Percentiles rank a stretch among this genome's conserved stretches.
phyloP scores from a whole-genome alignment of 2,888 invertebrate genomes.

The Marasmarcha lunaedactyla region DNA sequence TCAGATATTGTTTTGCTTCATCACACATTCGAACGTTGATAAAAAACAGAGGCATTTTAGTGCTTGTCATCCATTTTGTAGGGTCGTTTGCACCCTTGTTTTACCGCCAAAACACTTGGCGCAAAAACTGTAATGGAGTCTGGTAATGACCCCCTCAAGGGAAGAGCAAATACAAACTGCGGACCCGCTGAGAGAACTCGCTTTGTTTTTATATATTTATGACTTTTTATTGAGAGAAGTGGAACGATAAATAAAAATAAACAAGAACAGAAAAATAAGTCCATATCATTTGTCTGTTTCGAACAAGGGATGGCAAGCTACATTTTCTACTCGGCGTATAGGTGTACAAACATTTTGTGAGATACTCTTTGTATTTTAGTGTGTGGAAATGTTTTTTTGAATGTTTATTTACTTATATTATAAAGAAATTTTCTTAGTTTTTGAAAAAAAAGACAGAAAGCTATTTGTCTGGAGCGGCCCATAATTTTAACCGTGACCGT shows the following conservation, averaged over 20 bases:
- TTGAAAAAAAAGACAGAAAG: too few species aligned
- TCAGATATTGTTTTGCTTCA: too few species aligned
- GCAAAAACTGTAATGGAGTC: constrained; percentile 68
- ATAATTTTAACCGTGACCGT: too few species aligned
- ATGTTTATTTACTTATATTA: too few species aligned
- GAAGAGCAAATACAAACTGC: constrained; percentile 44
- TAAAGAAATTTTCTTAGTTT: too few species aligned
- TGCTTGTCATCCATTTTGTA: constrained; percentile 58
- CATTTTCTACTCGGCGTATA: too few species aligned
- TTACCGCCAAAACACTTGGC: constrained; percentile 66
- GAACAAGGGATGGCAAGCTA: constrained; percentile 8
- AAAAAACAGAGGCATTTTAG: constrained; percentile 44
- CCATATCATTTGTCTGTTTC: constrained; percentile 10
- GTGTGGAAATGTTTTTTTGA: too few species aligned
- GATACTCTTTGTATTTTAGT: too few species aligned
- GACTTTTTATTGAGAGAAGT: constrained; percentile 4
- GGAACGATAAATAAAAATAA: neutral
- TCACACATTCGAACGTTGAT: neutral
- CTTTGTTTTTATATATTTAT: constrained; percentile 28
- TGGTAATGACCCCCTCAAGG: constrained; percentile 62
- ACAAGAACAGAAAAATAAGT: neutral
- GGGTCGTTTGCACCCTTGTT: constrained; percentile 69
- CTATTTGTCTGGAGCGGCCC: too few species aligned
- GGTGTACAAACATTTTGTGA: too few species aligned
- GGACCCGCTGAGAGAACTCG: constrained; percentile 42